Percentiles rank a stretch among this genome's conserved stretches.
phyloP scores from a whole-genome alignment of 2,888 invertebrate genomes.

The Luffia ferchaultella region DNA sequence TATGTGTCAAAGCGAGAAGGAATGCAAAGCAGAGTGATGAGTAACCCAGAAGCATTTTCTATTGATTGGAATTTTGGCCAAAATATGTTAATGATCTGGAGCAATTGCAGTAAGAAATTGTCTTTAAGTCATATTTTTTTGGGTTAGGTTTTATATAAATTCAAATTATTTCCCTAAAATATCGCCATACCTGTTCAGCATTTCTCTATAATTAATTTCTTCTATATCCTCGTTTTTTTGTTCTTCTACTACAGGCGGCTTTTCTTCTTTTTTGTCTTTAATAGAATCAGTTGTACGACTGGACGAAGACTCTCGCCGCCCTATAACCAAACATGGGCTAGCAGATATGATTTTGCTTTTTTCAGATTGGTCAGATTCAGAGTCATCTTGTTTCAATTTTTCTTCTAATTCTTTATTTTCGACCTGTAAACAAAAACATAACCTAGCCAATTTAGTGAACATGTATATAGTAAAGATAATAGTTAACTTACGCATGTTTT shows the following conservation, averaged over 20 bases:
- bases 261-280: conserved; percentile 55
- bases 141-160: too few relatives aligned
- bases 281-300: conserved; percentile 46
- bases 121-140: too few relatives aligned
- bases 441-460: conserved; percentile 41
- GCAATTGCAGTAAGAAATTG: too few relatives aligned
- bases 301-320: conserved; percentile 59
- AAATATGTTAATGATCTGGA: too few relatives aligned
- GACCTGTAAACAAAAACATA: conserved; percentile 62
- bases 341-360: conserved; percentile 66
- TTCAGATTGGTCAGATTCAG: conserved; percentile 69
- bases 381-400: conserved; percentile 71
- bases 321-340: conserved; percentile 61
- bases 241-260: conserved; percentile 44
- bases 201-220: conserved; percentile 61
- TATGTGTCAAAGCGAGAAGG: too few relatives aligned
- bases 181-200: conserved; percentile 45
- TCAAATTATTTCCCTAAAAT: too few relatives aligned
- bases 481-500: conserved; percentile 4
- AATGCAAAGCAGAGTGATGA: too few relatives aligned
- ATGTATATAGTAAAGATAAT: neutral
- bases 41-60: too few relatives aligned
- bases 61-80: too few relatives aligned
- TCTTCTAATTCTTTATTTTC: conserved; percentile 71
- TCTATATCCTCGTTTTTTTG: conserved; percentile 72